Percentiles rank a stretch among this genome's conserved stretches.
Evolutionary conservation across 2,888 invertebrate genomes (phyloP).

Genomic region (Tiliacea aurago): DNA sequence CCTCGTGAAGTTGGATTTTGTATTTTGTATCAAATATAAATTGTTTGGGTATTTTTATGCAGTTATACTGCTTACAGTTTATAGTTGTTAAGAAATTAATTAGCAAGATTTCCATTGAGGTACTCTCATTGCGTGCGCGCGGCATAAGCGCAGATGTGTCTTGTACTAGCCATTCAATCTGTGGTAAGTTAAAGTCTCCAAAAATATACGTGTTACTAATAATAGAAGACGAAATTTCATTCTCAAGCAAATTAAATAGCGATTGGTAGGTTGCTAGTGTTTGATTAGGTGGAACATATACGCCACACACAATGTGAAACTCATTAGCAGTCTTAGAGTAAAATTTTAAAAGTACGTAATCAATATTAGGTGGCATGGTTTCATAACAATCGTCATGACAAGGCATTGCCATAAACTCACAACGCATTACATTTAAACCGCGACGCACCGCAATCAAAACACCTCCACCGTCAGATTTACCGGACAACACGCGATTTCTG

Average conservation of each 20-base stretch:
- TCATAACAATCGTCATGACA: not conserved
- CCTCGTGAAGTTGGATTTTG: too few species aligned
- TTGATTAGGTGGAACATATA: not conserved
- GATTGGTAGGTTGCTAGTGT: not conserved
- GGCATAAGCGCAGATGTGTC: too few species aligned
- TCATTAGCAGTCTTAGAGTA: not conserved
- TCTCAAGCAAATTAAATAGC: not conserved
- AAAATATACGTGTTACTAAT: not conserved
- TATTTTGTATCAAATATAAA: too few species aligned
- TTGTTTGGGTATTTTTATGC: too few species aligned
- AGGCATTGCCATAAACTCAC: not conserved
- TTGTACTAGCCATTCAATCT: too few species aligned
- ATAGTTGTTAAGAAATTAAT: too few species aligned
- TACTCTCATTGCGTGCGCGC: too few species aligned
- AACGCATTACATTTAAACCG: not conserved
- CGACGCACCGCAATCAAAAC: constrained; percentile 2
- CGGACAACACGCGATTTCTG: constrained; percentile 1
- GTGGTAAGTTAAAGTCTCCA: too few species aligned
- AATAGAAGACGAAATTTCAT: not conserved
- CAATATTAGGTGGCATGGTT: not conserved
- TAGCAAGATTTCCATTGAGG: too few species aligned
- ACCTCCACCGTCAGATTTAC: constrained; percentile 1
- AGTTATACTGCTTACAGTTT: too few species aligned
- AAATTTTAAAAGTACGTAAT: not conserved
- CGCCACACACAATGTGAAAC: not conserved